Conservation (phyloP, 2,888 invertebrate genomes). For the Himalopsyche anomala region DNA sequence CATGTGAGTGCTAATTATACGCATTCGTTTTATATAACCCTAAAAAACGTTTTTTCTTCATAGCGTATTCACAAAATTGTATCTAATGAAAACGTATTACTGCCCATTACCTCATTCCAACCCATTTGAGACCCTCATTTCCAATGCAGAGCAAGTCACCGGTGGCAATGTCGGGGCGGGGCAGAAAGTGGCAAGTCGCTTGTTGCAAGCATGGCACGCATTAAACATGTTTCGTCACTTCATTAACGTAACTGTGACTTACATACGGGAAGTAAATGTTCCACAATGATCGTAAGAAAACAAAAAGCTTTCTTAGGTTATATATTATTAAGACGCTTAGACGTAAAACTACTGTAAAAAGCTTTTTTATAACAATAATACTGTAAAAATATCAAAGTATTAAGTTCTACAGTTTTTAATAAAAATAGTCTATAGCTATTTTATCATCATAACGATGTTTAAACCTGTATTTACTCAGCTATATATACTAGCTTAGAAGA, state of each 20-base stretch:
- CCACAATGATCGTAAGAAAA: neutral
- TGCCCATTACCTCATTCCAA: neutral
- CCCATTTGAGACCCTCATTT: neutral
- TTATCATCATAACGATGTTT: too few species aligned
- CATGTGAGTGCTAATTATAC: too few species aligned
- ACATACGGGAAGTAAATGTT: neutral
- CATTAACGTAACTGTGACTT: neutral
- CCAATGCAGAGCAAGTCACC: neutral
- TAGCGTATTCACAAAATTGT: neutral
- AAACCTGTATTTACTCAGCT: too few species aligned
- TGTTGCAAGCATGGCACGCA: neutral
- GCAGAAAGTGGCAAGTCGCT: neutral
- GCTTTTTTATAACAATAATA: too few species aligned
- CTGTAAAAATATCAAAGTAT: too few species aligned
- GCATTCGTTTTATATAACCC: too few species aligned
- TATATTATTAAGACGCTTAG: too few species aligned
- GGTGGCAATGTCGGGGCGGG: neutral
- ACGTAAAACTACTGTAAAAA: too few species aligned
- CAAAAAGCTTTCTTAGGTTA: neutral
- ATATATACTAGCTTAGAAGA: too few species aligned
- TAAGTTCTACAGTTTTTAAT: too few species aligned
- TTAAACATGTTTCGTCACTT: constrained; percentile 8
- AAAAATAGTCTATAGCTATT: too few species aligned
- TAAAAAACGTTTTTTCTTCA: too few species aligned
- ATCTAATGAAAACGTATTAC: constrained; percentile 21